These are phyloP conservation scores for Intellagama lesueurii DNA, from an alignment of 2,797 vertebrate species.

Conservation along the genomic window DNA sequence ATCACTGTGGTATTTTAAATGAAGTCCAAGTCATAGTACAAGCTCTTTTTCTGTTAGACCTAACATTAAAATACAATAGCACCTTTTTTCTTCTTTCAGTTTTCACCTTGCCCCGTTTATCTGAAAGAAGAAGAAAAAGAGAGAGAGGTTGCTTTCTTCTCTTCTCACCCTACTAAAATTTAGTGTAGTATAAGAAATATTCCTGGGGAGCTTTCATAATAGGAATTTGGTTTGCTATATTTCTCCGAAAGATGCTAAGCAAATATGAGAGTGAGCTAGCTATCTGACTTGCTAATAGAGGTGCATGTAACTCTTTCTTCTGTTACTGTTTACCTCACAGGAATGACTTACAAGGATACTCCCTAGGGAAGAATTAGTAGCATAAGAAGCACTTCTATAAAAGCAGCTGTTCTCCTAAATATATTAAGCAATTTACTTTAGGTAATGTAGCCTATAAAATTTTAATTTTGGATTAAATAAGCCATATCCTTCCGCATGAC, in stretches of 20 bases:
- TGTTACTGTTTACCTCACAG: not conserved
- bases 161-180: constrained; percentile 31
- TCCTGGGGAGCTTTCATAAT: not conserved
- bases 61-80: not conserved
- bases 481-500: constrained; percentile 76
- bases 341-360: constrained; percentile 19
- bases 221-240: constrained; percentile 37
- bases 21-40: not conserved
- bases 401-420: constrained; percentile 80
- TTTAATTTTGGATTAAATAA: constrained; percentile 87
- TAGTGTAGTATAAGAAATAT: not conserved
- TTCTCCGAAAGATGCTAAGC: constrained; percentile 64
- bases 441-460: constrained; percentile 83
- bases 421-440: constrained; percentile 83
- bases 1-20: not conserved
- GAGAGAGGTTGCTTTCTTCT: constrained; percentile 22
- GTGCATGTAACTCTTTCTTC: not conserved
- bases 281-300: not conserved
- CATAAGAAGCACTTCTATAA: constrained; percentile 45
- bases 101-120: not conserved
- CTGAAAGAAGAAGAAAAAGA: not conserved
- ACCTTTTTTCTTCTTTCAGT: not conserved
- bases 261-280: constrained; percentile 33
- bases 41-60: constrained; percentile 22
- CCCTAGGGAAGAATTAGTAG: constrained; percentile 23